Evolutionary conservation across 2,797 vertebrate genomes (phyloP), one percentile per base, ranked within the genome.

Genomic region (Gephyroberyx darwinii): DNA sequence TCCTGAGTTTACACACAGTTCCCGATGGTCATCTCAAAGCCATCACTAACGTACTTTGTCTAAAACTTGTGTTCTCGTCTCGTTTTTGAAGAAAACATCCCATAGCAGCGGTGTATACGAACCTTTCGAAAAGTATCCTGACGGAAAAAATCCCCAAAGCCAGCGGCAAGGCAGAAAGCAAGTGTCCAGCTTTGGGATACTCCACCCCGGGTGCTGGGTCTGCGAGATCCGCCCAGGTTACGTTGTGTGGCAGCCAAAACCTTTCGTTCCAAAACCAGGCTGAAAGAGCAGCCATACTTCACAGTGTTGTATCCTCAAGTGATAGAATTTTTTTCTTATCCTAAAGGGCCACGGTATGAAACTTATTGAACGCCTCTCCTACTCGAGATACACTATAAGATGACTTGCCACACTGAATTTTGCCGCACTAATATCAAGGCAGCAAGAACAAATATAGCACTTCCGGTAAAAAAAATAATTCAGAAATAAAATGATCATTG

Each of bases 221-320:
- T 14, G 94, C 95, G 68, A 99, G 85, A 80, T 98, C 96, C 78
- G 96, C 96, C 97, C 97, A 99, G 84, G 95, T 99, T 73, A 99
- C 96, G 88, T 98, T 98, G 85, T 94, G 95, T 0, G 97, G 97
- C 75, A 99, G 92, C 97, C 97, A 99, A 81, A 98, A 99, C 76
- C 96, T 93, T 77, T 98, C 97, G 86, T 93, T 96, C 97, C 97
- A 99, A 70, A 99, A 95, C 95, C 96, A 97, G 94, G 95, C 95
- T 94, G 95, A 96, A 48, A 98, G 80, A 83, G 92, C 92, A 88
- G 94, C 93, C 94, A 95, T 95, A 79, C 84, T 88, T 58, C 2
- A 16, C 35, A 3, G 70, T 19, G 78, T n/a, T 13, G 55, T 17
- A 70, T 48, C 69, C 70, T 71, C 50, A 59, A 56, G 4, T 13